Percentiles rank a stretch among this genome's conserved stretches.
Conservation (phyloP, 2,797 vertebrate species). For the Clarias platycephalus region DNA sequence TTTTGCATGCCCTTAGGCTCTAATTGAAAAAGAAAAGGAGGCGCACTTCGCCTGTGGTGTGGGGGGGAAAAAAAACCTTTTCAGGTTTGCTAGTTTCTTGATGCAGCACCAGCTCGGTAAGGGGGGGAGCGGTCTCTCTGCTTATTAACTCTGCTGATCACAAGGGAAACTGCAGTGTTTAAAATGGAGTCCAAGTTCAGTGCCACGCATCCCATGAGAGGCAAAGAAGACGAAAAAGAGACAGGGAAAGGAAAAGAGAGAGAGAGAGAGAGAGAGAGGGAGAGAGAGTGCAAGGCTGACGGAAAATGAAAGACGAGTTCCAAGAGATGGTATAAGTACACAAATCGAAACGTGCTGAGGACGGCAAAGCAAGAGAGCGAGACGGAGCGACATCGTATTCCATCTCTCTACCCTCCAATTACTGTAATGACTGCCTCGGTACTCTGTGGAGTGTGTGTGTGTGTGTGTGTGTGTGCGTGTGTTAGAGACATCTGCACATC, state of each 20-base stretch:
- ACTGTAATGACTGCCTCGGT: constrained; percentile 75
- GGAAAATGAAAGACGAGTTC: constrained; percentile 53
- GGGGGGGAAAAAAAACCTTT: background rate
- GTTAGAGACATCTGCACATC: constrained; percentile 9
- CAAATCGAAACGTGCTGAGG: constrained; percentile 39
- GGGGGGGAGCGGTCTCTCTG: background rate
- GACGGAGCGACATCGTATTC: constrained; percentile 49
- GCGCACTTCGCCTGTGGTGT: background rate
- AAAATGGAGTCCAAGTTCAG: constrained; percentile 30
- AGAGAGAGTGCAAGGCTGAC: constrained; percentile 33
- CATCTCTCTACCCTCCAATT: constrained; percentile 74
- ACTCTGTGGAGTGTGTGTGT: constrained; percentile 26
- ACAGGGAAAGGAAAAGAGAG: constrained; percentile 38
- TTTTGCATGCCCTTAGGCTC: background rate
- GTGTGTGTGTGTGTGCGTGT: constrained; percentile 27
- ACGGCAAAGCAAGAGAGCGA: constrained; percentile 34
- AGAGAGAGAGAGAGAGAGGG: constrained; percentile 46
- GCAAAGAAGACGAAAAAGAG: constrained; percentile 17
- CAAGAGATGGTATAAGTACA: constrained; percentile 28
- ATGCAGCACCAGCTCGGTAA: background rate
- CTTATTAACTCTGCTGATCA: constrained; percentile 45
- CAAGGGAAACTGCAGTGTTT: constrained; percentile 31
- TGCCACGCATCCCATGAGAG: constrained; percentile 16
- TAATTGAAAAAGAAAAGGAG: constrained; percentile 5
- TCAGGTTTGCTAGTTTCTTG: constrained; percentile 15